A percentile compares a stretch with the other conserved stretches of the same genome.
phyloP scores from a whole-genome alignment of 2,113 vertebrate species.

The Drymodes brunneopygia region DNA sequence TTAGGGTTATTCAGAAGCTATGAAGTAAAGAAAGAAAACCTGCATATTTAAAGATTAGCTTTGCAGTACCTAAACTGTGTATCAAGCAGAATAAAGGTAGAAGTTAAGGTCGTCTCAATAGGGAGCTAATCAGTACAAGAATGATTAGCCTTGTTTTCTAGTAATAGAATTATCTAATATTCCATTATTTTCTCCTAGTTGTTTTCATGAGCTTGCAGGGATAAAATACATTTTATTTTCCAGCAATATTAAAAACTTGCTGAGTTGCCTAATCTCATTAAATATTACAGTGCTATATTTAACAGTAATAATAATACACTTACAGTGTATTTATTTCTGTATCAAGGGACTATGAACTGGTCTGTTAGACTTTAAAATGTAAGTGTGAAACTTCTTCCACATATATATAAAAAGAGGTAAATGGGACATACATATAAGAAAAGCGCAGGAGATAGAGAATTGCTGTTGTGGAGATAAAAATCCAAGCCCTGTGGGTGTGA shows the following conservation, averaged over 20 bases:
- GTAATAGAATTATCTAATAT: not conserved
- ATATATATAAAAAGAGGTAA: not conserved
- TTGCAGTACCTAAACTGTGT: not conserved
- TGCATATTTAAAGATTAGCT: not conserved
- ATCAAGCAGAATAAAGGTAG: not conserved
- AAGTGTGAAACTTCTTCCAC: not conserved
- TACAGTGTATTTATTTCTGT: not conserved
- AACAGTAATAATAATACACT: not conserved
- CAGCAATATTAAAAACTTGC: not conserved
- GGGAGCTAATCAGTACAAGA: not conserved
- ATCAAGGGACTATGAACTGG: not conserved
- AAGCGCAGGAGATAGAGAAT: not conserved
- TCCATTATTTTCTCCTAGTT: not conserved
- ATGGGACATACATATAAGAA: not conserved
- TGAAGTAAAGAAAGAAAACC: not conserved
- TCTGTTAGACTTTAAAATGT: not conserved
- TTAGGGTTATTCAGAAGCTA: not conserved
- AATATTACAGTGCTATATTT: not conserved
- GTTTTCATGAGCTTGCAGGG: not conserved
- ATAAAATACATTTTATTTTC: not conserved
- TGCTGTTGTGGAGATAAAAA: not conserved
- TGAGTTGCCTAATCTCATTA: not conserved
- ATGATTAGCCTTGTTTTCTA: not conserved
- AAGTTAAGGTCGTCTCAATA: not conserved
- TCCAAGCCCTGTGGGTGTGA: not conserved